Evolutionary conservation across 2,113 vertebrate genomes (phyloP).

Genomic region (Tichodroma muraria): DNA sequence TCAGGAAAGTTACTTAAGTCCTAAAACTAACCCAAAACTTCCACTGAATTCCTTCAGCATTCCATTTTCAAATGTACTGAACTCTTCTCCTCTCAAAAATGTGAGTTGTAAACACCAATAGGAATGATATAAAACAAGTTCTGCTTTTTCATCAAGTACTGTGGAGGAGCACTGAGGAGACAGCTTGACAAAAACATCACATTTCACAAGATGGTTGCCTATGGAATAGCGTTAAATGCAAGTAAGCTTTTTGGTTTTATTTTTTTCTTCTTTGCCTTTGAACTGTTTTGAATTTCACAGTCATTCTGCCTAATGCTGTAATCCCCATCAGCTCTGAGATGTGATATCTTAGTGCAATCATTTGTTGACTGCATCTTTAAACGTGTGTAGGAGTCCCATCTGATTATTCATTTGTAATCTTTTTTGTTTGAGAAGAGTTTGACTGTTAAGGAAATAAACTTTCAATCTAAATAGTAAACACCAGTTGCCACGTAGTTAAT

Average conservation of each 20-base stretch:
- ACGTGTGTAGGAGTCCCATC: not conserved
- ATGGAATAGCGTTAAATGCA: conserved; percentile 72
- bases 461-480: not conserved
- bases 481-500: not conserved
- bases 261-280: not conserved
- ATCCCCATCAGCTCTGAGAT: not conserved
- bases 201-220: conserved; percentile 78
- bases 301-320: conserved; percentile 2
- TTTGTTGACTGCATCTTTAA: conserved; percentile 21
- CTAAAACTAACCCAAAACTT: not conserved
- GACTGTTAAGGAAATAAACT: not conserved
- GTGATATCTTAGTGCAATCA: not conserved
- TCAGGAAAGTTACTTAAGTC: not conserved
- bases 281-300: conserved; percentile 7
- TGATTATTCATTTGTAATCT: not conserved
- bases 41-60: not conserved
- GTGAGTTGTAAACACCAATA: not conserved
- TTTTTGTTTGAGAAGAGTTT: not conserved
- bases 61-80: not conserved
- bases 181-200: conserved; percentile 76
- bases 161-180: conserved; percentile 66
- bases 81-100: not conserved
- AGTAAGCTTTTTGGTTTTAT: conserved; percentile 57
- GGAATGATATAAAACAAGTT: conserved; percentile 26
- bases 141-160: conserved; percentile 64